Percentiles rank a stretch among this genome's conserved stretches.
Evolutionary conservation across 2,888 invertebrate genomes (phyloP).

Genomic region (Rapana venosa): DNA sequence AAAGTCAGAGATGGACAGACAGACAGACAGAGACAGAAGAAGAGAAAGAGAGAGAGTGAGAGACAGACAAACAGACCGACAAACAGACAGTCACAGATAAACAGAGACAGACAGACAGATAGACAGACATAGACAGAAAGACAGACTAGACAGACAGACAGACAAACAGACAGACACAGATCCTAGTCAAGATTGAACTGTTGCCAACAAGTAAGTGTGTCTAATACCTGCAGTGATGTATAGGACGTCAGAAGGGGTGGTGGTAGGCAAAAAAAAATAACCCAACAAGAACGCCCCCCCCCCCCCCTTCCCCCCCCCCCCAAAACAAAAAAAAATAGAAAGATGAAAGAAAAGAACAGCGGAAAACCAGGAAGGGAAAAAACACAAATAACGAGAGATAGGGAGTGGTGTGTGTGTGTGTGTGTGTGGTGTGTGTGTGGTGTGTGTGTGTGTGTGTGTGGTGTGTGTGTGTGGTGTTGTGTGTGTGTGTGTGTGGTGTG

Average conservation of each 20-base stretch:
- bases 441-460: background rate
- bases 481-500: background rate
- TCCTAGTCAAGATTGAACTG: no score
- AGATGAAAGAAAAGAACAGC: background rate
- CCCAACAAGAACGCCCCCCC: no score
- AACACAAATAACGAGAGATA: background rate
- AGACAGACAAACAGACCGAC: background rate
- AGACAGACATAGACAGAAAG: background rate
- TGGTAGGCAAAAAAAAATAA: background rate
- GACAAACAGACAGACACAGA: background rate
- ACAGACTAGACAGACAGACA: background rate
- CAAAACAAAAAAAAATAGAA: background rate
- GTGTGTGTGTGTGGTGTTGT: background rate
- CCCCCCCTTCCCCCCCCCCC: no score
- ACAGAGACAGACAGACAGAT: background rate
- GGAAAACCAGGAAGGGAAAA: background rate
- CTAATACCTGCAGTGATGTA: no score
- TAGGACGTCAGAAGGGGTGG: background rate
- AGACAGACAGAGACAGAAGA: background rate
- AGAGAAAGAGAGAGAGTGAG: background rate
- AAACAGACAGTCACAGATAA: background rate
- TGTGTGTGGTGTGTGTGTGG: no score
- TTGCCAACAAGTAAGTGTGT: no score
- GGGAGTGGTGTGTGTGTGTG: background rate
- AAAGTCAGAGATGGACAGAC: background rate